Percentiles rank a stretch among this genome's conserved stretches.
These are phyloP conservation scores for Agriotes lineatus DNA, from an alignment of 2,888 invertebrate species.

Conservation along the genomic window DNA sequence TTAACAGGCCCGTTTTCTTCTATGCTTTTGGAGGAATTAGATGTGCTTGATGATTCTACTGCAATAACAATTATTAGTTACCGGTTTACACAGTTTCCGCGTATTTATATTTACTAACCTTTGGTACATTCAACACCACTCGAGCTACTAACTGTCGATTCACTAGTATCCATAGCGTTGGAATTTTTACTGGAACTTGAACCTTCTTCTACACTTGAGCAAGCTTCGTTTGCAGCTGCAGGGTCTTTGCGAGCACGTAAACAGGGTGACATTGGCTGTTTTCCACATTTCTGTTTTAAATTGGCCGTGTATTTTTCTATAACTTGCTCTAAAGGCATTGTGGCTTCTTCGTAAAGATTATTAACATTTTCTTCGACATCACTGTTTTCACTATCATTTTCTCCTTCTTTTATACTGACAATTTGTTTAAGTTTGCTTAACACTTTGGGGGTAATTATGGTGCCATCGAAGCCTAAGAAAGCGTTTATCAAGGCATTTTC, in stretches of 20 bases:
- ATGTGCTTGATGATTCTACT: neutral
- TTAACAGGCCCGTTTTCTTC: neutral
- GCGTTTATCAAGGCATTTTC: slow-evolving; percentile 85
- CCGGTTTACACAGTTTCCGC: too few species aligned
- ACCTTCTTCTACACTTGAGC: slow-evolving; percentile 48
- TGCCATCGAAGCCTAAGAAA: slow-evolving; percentile 91
- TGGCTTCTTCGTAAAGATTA: slow-evolving; percentile 88
- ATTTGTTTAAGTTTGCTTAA: slow-evolving; percentile 81
- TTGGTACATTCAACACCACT: neutral
- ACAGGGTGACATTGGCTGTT: slow-evolving; percentile 44
- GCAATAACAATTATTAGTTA: too few species aligned
- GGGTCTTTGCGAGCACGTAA: slow-evolving; percentile 41
- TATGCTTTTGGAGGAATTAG: neutral
- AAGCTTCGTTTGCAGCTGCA: slow-evolving; percentile 26
- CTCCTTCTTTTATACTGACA: slow-evolving; percentile 71
- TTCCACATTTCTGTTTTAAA: slow-evolving; percentile 49
- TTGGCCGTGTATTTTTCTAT: slow-evolving; percentile 79
- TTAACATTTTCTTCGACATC: slow-evolving; percentile 84
- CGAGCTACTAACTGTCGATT: neutral
- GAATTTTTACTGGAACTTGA: neutral
- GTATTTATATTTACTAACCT: too few species aligned
- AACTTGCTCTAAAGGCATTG: slow-evolving; percentile 90
- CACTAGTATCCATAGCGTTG: neutral
- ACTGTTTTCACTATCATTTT: slow-evolving; percentile 69
- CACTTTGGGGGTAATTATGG: slow-evolving; percentile 81